Base-by-base conservation (phyloP, 2,888 invertebrate genomes). In the Mythimna lalbum region DNA sequence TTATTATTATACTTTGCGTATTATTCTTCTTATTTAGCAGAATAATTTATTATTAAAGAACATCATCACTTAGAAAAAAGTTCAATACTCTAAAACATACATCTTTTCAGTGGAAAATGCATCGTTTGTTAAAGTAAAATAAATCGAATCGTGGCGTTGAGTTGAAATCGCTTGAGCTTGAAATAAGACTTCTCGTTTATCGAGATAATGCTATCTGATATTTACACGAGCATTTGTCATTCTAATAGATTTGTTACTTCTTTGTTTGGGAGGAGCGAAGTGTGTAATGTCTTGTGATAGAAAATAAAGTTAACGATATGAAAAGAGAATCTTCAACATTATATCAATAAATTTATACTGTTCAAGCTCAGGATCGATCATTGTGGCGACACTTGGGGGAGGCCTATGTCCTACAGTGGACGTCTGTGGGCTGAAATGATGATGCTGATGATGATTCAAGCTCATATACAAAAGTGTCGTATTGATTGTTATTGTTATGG, bases 91-190 rank as follows among this genome's bases (percentile, higher is more conserved):
- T 21, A 27, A 49, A 39, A 21, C 27, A 0, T 47, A 52, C 23
- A 31, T 59, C 50, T 69, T 27, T 52, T 23, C 9, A 62, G 31
- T 3, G 17, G 47, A 47, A 39, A 49, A 50, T 50, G 62, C 69
- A 74, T 63, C 70, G 52, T 77, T 74, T 77, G 78, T 74, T 33
- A 63, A 59, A 63, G 77, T 74, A 77, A 59, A 63, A 74, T 74
- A 77, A 74, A 74, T 77, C 47, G 74, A 69, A 53, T 59, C 52
- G 27, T 14, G 52, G 23, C 52, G 57, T 33, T 59, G 52, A 69
- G 39, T 53, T 23, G 52, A 57, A 69, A 49, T 62, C 62, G 7
- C 23, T 76, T 23, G n/a, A 77, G 57, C 47, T 77, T 61, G 61
- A 77, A 62, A 74, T 77, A 74, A 77, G 70, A 62, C 52, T 31